phyloP scores from a whole-genome alignment of 2,113 vertebrate species.

The Oreochromis spilurus region DNA sequence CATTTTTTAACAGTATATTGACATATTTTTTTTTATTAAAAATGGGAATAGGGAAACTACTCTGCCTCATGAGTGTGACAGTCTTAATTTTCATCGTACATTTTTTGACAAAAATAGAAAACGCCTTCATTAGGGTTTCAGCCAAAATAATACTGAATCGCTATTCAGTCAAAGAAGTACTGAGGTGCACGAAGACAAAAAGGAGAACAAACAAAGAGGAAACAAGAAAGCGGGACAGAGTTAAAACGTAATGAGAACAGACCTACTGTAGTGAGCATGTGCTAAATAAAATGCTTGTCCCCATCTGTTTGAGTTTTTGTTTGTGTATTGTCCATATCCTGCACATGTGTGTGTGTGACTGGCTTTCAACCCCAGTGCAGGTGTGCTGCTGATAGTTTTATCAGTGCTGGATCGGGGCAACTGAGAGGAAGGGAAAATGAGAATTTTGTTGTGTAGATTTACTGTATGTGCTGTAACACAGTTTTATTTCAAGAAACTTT shows the following conservation, averaged over 20 bases:
- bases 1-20: background rate
- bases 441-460: background rate
- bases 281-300: background rate
- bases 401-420: conserved; percentile 43
- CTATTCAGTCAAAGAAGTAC: background rate
- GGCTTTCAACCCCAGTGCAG: conserved; percentile 41
- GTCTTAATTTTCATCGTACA: background rate
- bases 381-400: conserved; percentile 69
- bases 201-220: background rate
- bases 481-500: background rate
- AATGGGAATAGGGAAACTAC: background rate
- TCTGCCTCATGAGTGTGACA: background rate
- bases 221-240: background rate
- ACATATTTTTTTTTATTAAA: background rate
- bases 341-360: background rate
- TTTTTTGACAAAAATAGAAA: background rate
- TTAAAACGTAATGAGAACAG: background rate
- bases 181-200: background rate
- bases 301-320: background rate
- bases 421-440: background rate
- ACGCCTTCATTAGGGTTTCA: background rate
- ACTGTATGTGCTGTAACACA: background rate
- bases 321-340: background rate
- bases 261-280: background rate
- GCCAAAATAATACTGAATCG: background rate